phyloP scores from a whole-genome alignment of 1,140 invertebrate species.

The Neoseiulus cucumeris region DNA sequence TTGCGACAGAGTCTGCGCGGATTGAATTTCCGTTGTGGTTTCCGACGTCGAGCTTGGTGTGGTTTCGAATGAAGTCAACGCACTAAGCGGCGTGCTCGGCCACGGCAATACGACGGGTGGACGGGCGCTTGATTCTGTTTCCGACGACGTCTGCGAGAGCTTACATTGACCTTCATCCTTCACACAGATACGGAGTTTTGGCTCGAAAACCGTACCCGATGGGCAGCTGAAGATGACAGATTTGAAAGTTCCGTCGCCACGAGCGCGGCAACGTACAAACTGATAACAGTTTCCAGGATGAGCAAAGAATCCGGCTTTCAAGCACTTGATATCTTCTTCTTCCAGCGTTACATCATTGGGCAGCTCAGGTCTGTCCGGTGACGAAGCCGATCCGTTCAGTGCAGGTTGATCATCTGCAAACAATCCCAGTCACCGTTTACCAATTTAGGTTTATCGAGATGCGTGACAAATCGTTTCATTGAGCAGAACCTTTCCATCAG shows the following conservation, averaged over 20 bases:
- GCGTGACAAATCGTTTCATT: too few species aligned
- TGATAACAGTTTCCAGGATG: neutral
- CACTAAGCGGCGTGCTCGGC: too few species aligned
- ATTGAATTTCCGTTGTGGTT: too few species aligned
- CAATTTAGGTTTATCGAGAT: too few species aligned
- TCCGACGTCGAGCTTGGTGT: too few species aligned
- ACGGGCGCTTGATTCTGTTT: neutral
- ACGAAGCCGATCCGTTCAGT: too few species aligned
- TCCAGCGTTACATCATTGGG: neutral
- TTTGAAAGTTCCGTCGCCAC: neutral
- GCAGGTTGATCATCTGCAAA: too few species aligned
- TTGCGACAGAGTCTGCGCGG: too few species aligned
- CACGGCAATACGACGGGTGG: neutral
- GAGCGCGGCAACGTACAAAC: neutral
- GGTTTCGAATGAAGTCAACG: too few species aligned
- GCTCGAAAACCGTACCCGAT: neutral
- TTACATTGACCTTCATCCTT: neutral
- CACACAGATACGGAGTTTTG: neutral
- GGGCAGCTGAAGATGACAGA: neutral
- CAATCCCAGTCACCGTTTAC: too few species aligned
- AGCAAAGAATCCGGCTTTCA: neutral
- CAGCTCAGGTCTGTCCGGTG: too few species aligned
- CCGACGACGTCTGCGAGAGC: neutral
- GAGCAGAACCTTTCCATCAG: too few species aligned
- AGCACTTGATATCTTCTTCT: neutral